These are phyloP conservation scores for Desoria tigrina DNA, from an alignment of 2,888 invertebrate genomes.

Conservation along the genomic window DNA sequence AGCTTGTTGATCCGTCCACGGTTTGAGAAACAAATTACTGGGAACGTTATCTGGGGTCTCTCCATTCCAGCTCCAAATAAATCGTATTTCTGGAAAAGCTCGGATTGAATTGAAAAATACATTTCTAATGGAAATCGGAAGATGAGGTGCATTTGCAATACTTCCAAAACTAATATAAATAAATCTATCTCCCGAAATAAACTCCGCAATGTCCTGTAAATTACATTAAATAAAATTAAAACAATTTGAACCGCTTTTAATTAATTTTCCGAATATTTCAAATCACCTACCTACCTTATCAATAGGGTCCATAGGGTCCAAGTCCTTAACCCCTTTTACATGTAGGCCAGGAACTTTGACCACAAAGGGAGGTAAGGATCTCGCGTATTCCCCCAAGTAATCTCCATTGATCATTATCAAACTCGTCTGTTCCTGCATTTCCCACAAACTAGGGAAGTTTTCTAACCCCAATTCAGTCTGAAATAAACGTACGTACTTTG, in stretches of 20 bases:
- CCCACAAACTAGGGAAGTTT: neutral
- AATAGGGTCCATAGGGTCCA: neutral
- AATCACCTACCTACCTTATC: no score
- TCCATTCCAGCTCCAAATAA: neutral
- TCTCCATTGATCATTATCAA: neutral
- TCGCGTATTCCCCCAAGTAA: neutral
- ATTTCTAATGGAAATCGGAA: neutral
- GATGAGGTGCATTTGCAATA: neutral
- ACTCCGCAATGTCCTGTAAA: no score
- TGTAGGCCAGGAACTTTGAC: neutral
- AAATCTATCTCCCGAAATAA: no score
- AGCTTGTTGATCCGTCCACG: neutral
- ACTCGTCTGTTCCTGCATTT: neutral
- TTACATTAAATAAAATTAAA: no score
- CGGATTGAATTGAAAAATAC: neutral
- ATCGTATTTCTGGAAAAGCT: neutral
- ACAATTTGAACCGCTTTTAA: no score
- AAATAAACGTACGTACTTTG: neutral
- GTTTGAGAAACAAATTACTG: neutral
- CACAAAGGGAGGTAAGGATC: neutral
- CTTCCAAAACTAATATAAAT: neutral
- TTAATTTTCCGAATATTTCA: neutral
- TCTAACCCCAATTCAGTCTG: neutral
- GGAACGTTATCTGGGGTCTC: slow-evolving; percentile 30
- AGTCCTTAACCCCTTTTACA: neutral